Evolutionary conservation across 2,888 invertebrate species (phyloP).

Genomic region (Petrolisthes manimaculis): DNA sequence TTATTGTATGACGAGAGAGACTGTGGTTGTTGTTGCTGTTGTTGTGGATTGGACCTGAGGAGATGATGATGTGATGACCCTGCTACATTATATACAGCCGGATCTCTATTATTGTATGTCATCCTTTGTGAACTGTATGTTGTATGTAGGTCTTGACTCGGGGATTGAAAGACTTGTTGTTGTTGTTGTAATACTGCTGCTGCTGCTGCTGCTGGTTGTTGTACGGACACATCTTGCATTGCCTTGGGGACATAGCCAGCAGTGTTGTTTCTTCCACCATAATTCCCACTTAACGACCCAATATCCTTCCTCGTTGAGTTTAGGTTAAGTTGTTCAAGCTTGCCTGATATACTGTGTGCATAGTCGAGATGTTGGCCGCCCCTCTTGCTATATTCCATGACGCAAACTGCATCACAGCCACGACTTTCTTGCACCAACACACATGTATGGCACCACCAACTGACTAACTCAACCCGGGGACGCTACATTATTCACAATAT

Average conservation of each 20-base stretch:
- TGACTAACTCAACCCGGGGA: too few relatives aligned
- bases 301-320: conserved; percentile 15
- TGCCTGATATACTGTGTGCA: conserved; percentile 31
- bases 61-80: too few relatives aligned
- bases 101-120: background rate
- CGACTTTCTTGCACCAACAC: background rate
- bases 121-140: background rate
- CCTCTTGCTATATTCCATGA: conserved; percentile 42
- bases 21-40: too few relatives aligned
- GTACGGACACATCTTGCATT: background rate
- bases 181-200: conserved; percentile 9
- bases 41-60: too few relatives aligned
- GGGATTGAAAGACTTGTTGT: conserved; percentile 8
- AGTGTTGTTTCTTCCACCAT: background rate
- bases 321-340: conserved; percentile 31
- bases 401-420: background rate
- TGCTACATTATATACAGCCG: too few relatives aligned
- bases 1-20: too few relatives aligned
- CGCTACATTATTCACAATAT: too few relatives aligned
- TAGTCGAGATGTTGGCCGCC: conserved; percentile 41
- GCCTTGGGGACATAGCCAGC: conserved; percentile 9
- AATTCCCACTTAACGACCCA: background rate
- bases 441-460: background rate
- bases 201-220: conserved; percentile 7
- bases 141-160: conserved; percentile 3